These are phyloP conservation scores for Ceriagrion tenellum DNA, from an alignment of 2,888 invertebrate species.

Conservation along the genomic window DNA sequence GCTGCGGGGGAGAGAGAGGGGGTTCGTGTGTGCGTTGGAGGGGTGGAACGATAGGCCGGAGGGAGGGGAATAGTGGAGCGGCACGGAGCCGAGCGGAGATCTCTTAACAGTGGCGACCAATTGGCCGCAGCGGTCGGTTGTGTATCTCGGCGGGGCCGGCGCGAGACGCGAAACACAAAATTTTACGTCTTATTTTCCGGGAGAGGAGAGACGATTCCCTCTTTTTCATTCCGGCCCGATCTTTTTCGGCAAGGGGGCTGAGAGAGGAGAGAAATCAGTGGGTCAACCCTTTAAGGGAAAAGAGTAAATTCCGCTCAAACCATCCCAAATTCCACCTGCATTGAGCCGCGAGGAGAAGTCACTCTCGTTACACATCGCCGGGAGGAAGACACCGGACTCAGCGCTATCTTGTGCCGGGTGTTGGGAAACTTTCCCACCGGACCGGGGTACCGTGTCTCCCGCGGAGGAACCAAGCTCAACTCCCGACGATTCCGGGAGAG, in stretches of 20 bases:
- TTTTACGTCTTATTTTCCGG: background rate
- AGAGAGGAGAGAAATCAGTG: too few relatives aligned
- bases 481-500: background rate
- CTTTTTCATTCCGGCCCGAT: background rate
- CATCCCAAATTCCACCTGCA: too few relatives aligned
- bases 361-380: too few relatives aligned
- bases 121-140: constrained; percentile 37
- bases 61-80: background rate
- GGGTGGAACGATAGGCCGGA: background rate
- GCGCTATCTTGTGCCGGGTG: background rate
- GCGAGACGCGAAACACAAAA: background rate
- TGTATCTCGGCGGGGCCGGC: background rate
- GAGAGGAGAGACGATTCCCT: background rate
- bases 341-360: too few relatives aligned
- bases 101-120: constrained; percentile 43
- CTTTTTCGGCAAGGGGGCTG: too few relatives aligned
- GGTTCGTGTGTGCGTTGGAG: too few relatives aligned
- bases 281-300: too few relatives aligned
- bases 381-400: too few relatives aligned
- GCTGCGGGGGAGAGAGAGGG: too few relatives aligned
- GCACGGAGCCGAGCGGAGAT: background rate
- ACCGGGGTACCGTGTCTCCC: background rate
- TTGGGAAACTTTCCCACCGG: background rate
- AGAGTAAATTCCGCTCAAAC: too few relatives aligned
- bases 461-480: background rate